Evolutionary conservation across 1,140 invertebrate species (phyloP).

Genomic region (Linepithema humile): DNA sequence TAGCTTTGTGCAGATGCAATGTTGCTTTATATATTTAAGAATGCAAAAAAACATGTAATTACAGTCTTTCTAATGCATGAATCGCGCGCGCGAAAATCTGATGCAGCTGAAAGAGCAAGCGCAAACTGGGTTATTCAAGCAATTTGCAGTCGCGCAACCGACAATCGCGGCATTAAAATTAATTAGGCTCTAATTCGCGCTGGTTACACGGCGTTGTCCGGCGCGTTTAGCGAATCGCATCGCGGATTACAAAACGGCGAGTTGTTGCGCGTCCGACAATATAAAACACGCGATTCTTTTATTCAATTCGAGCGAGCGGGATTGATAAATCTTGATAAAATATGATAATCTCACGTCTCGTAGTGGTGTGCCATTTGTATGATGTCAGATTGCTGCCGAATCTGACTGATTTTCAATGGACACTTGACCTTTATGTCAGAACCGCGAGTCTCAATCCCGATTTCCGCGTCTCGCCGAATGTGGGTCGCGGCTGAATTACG

Average conservation of each 20-base stretch:
- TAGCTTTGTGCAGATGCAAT: neutral
- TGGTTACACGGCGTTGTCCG: constrained; percentile 4
- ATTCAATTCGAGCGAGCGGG: too few relatives aligned
- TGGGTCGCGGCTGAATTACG: constrained; percentile 29
- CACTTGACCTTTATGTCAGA: constrained; percentile 36
- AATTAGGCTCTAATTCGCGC: constrained; percentile 15
- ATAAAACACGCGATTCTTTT: neutral
- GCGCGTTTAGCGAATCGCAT: constrained; percentile 15
- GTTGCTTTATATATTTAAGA: neutral
- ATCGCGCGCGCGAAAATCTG: neutral
- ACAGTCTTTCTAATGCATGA: neutral
- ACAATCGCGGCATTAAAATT: constrained; percentile 38
- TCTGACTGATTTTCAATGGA: constrained; percentile 34
- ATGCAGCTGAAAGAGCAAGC: neutral
- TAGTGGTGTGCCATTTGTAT: too few relatives aligned
- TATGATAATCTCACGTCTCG: too few relatives aligned
- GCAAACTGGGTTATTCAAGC: constrained; percentile 18
- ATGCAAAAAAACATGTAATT: neutral
- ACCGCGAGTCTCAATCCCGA: neutral
- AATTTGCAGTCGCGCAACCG: neutral
- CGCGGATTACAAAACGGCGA: constrained; percentile 1
- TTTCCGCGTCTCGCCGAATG: neutral
- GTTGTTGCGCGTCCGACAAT: neutral
- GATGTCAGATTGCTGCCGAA: neutral
- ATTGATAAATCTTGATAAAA: too few relatives aligned